Base-by-base conservation (phyloP, 2,113 vertebrate genomes). In the Chionodraco myersi region DNA sequence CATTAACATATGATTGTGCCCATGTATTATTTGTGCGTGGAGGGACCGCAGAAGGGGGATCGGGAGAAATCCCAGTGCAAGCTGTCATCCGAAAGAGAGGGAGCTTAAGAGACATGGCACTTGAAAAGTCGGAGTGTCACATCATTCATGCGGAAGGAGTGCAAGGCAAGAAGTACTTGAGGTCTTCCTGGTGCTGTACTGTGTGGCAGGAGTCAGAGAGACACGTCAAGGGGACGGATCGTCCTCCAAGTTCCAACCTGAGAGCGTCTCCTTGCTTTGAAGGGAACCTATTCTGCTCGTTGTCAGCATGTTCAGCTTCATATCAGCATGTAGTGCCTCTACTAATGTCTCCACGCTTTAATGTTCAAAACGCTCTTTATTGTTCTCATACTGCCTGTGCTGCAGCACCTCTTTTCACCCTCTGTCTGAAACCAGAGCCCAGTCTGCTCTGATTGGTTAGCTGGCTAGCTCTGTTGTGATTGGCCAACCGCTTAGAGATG, bases 1-100 rank as follows among this genome's bases (percentile, higher is more conserved):
- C 92, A 93, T 92, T 91, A 94, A 84, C 91, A 91, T 91, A 82
- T 72, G 88, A 90, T 90, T 91, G 89, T 81, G 88, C 79, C 83
- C 87, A 91, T 93, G 84, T 89, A 90, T 93, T 91, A 92, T 92
- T 93, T 90, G 89, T 90, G 85, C 60, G 80, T 5, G 75, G 48
- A 86, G 91, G 82, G 90, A 86, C 85, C 52, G 51, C 71, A 65
- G 72, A 71, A 72, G 77, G 75, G 73, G 85, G 48, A 86, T 84
- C 41, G 57, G 70, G 73, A 80, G 73, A 76, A 86, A 80, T 92
- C 90, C 91, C 88, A 79, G 53, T 41, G 79, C 87, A 86, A 71
- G 85, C 89, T 90, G 90, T 93, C 91, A 88, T 68, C 80, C 23
- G 23, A 82, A 84, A 41, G 36, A 41, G 36, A 53, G 58, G 57